Conservation (phyloP, 2,888 invertebrate species). For the Mesochorus sp. region DNA sequence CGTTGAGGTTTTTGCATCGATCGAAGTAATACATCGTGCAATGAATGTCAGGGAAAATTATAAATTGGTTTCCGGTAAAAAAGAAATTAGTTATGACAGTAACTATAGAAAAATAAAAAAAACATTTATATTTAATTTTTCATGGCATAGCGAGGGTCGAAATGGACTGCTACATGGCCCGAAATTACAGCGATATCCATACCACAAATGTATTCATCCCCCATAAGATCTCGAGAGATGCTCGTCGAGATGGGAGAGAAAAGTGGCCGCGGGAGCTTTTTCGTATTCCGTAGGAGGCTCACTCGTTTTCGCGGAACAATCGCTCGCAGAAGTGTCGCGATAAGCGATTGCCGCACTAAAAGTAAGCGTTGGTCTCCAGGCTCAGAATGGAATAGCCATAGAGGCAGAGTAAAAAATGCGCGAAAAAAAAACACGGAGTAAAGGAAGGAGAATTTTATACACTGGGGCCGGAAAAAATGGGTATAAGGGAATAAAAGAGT, state of each 20-base stretch:
- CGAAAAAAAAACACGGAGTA: slow-evolving; percentile 13
- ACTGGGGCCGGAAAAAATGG: slow-evolving; percentile 31
- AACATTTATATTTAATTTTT: too few species aligned
- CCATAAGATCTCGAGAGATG: slow-evolving; percentile 16
- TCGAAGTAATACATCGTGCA: slow-evolving; percentile 14
- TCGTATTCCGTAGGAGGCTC: slow-evolving; percentile 61
- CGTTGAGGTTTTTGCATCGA: not conserved
- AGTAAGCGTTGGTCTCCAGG: slow-evolving; percentile 56
- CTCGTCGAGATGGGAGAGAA: slow-evolving; percentile 22
- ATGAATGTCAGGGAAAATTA: too few species aligned
- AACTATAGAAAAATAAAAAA: too few species aligned
- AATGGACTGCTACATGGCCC: too few species aligned
- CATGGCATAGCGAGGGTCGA: too few species aligned
- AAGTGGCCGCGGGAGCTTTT: slow-evolving; percentile 25
- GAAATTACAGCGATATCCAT: too few species aligned
- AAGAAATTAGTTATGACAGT: too few species aligned
- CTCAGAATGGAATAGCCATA: slow-evolving; percentile 31
- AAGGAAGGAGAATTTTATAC: slow-evolving; percentile 27
- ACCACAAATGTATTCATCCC: slow-evolving; percentile 25
- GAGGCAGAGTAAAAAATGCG: slow-evolving; percentile 30
- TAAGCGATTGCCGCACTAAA: slow-evolving; percentile 68
- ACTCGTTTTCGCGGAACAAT: slow-evolving; percentile 65
- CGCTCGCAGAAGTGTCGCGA: slow-evolving; percentile 68
- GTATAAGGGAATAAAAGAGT: slow-evolving; percentile 32
- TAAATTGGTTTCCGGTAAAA: too few species aligned